Conservation (phyloP, 2,888 invertebrate genomes). For the Synanthedon vespiformis region DNA sequence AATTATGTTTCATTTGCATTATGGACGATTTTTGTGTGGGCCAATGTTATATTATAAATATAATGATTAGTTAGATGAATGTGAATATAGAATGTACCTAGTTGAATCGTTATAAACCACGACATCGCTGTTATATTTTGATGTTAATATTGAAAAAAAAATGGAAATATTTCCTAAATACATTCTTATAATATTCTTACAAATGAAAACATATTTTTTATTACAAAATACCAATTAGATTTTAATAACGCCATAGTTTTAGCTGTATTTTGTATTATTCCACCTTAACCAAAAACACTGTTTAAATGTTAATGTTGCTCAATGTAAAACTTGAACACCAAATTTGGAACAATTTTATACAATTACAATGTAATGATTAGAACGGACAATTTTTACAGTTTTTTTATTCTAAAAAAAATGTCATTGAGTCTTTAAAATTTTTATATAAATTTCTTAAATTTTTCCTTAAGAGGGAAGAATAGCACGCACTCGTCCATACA, state of each 20-base stretch:
- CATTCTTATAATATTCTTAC: slow-evolving; percentile 15
- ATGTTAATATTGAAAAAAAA: slow-evolving; percentile 9
- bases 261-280: neutral
- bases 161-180: slow-evolving; percentile 13
- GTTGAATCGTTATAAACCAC: too few species aligned
- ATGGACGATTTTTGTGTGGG: slow-evolving; percentile 14
- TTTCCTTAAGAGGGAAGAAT: too few species aligned
- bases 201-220: slow-evolving; percentile 13
- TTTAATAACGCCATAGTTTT: neutral
- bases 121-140: slow-evolving; percentile 14
- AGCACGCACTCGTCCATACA: too few species aligned
- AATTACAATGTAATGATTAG: neutral
- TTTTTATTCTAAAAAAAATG: neutral
- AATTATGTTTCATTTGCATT: slow-evolving; percentile 10
- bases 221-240: neutral
- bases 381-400: neutral
- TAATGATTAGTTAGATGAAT: too few species aligned
- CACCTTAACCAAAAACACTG: slow-evolving; percentile 26
- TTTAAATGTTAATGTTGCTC: slow-evolving; percentile 13
- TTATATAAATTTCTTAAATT: neutral
- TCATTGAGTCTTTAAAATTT: neutral
- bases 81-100: too few species aligned
- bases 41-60: slow-evolving; percentile 12
- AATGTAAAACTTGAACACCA: slow-evolving; percentile 12
- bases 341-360: slow-evolving; percentile 14